Evolutionary conservation across 1,140 invertebrate species (phyloP), one percentile per base, ranked within the genome.

Genomic region (Pteromalus puparum): DNA sequence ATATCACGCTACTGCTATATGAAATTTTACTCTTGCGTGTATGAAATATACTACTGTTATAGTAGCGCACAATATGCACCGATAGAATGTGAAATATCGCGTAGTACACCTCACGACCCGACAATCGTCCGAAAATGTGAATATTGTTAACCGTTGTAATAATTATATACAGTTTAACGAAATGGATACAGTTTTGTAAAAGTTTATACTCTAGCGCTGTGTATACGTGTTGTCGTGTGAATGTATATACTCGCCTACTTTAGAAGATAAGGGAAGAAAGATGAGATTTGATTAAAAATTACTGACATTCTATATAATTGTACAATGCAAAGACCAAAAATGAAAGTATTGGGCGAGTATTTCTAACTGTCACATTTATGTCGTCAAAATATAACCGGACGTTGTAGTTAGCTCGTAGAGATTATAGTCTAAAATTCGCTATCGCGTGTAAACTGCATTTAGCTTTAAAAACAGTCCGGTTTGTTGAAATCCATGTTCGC

Each of bases 41-140:
- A n/a, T 53, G 1, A 15, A 61, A 5, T 21, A n/a, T 7, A 61
- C 53, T 61, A n/a, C 21, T 61, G 53, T 61, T 61, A n/a, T n/a
- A n/a, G 21, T 18, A 7, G 53, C 21, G 18, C 53, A 21, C 53
- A 61, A 21, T n/a, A n/a, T 61, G 53, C 53, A 61, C 53, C 53
- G 53, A 61, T 61, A 21, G 53, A 70, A 70, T 28, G 28, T 12
- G 67, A 30, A 70, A 30, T 28, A 28, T 70, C 26, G 30, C n/a
- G 18, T 21, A 21, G 12, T 70, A 74, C 34, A 38, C 4, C 34
- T 42, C 72, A 70, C 15, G 70, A 46, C 48, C 72, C 34, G 48
- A 81, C 68, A 53, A 53, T 73, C 79, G 68, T 73, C 42, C 21
- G n/a, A 72, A 73, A 67, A 75, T 82, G n/a, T 75, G 53, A 75